Conservation (phyloP, 1,140 invertebrate genomes). For the Heliconius melpomene region DNA sequence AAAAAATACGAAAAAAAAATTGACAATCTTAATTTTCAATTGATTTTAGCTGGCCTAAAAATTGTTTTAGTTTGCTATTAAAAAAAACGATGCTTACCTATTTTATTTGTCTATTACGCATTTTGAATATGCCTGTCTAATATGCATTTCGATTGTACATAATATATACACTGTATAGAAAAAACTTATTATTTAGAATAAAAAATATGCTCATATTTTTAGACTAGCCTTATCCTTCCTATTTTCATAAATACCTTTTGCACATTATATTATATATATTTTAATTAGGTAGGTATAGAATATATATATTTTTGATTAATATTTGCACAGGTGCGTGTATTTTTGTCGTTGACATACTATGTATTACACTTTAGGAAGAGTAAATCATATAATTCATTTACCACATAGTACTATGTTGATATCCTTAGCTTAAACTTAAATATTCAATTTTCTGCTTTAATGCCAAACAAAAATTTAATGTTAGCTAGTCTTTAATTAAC, state of each 20-base stretch:
- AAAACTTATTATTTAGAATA: no score
- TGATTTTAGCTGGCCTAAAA: slow-evolving; percentile 15
- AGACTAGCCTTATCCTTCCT: neutral
- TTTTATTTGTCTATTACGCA: no score
- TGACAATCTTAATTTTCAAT: neutral
- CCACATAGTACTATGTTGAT: neutral
- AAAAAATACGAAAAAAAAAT: neutral
- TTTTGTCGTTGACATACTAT: neutral
- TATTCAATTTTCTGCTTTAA: no score
- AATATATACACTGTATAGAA: no score
- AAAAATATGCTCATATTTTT: no score
- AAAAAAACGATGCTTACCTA: no score
- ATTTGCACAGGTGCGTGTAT: slow-evolving; percentile 8
- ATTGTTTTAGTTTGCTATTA: neutral
- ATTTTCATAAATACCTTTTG: slow-evolving; percentile 23
- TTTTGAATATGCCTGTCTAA: no score
- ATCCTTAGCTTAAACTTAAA: no score
- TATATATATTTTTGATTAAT: slow-evolving; percentile 19
- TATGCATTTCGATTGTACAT: no score
- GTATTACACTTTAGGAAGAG: neutral
- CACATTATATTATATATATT: slow-evolving; percentile 6
- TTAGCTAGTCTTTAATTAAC: neutral
- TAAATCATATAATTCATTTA: no score
- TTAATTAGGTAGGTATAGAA: neutral
- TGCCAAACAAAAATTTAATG: neutral